A percentile compares a stretch with the other conserved stretches of the same genome.
Evolutionary conservation across 2,888 invertebrate genomes (phyloP).

Genomic region (Nudaria mundana): DNA sequence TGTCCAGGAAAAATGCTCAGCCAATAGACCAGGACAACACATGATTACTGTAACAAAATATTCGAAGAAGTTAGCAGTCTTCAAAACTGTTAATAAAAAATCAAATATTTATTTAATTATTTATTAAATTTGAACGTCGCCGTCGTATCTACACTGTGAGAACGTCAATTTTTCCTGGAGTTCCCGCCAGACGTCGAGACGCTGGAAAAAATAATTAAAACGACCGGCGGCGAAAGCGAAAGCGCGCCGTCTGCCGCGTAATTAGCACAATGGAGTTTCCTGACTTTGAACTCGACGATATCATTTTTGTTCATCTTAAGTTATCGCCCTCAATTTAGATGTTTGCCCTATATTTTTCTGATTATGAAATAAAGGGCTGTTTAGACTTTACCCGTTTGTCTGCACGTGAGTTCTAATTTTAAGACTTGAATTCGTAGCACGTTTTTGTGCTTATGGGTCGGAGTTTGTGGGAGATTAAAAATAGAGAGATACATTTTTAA

Average conservation of each 20-base stretch:
- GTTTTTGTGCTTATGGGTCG: neutral
- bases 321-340: conserved; percentile 32
- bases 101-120: neutral
- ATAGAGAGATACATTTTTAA: too few species aligned
- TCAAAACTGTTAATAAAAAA: neutral
- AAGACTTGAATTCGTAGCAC: neutral
- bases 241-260: conserved; percentile 80
- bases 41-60: too few species aligned
- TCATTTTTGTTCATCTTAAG: conserved; percentile 65
- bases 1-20: too few species aligned
- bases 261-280: conserved; percentile 81
- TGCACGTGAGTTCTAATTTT: neutral
- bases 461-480: too few species aligned
- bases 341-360: conserved; percentile 32
- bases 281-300: conserved; percentile 78
- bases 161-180: conserved; percentile 67
- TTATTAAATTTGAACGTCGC: neutral
- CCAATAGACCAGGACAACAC: too few species aligned
- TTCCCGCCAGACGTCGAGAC: conserved; percentile 80
- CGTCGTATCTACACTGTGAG: conserved; percentile 28
- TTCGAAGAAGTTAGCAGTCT: too few species aligned
- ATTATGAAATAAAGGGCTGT: conserved; percentile 16
- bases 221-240: conserved; percentile 76
- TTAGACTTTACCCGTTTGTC: conserved; percentile 4
- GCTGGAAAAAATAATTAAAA: conserved; percentile 79